These are phyloP conservation scores for Cephus rjabovi DNA, from an alignment of 2,888 invertebrate genomes.

Conservation along the genomic window DNA sequence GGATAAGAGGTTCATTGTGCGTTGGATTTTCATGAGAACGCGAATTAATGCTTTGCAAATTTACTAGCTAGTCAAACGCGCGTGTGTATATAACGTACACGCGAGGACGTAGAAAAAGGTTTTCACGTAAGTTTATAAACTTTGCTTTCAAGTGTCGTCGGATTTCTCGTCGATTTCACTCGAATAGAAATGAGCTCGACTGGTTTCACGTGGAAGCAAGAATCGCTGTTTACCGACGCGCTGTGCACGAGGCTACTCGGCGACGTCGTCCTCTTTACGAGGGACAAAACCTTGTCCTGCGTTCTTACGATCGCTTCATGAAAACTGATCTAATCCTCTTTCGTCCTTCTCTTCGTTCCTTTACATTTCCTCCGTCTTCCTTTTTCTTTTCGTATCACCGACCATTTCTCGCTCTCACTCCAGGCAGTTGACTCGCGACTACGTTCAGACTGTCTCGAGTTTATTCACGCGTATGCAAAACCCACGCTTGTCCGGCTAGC, in stretches of 20 bases:
- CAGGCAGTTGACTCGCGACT: neutral
- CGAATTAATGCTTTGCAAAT: neutral
- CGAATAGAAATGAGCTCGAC: neutral
- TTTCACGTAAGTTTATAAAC: neutral
- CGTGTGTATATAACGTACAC: neutral
- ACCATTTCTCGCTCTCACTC: neutral
- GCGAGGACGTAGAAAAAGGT: neutral
- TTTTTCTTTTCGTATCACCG: slow-evolving; percentile 3
- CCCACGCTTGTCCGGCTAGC: neutral
- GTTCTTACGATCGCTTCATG: neutral
- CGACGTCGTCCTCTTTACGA: neutral
- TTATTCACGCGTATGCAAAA: neutral
- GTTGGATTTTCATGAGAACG: neutral
- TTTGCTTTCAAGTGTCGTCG: neutral
- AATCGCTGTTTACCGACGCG: neutral
- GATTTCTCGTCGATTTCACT: neutral
- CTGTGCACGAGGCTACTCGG: neutral
- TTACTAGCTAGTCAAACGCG: neutral
- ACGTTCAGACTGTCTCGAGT: neutral
- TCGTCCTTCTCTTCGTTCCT: slow-evolving; percentile 8
- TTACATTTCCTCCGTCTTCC: neutral
- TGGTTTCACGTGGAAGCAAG: neutral
- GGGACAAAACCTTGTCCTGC: neutral
- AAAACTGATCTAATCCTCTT: slow-evolving; percentile 6
- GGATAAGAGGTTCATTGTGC: neutral